Base-by-base conservation (phyloP, 2,888 invertebrate genomes). In the Agrotis clavis region DNA sequence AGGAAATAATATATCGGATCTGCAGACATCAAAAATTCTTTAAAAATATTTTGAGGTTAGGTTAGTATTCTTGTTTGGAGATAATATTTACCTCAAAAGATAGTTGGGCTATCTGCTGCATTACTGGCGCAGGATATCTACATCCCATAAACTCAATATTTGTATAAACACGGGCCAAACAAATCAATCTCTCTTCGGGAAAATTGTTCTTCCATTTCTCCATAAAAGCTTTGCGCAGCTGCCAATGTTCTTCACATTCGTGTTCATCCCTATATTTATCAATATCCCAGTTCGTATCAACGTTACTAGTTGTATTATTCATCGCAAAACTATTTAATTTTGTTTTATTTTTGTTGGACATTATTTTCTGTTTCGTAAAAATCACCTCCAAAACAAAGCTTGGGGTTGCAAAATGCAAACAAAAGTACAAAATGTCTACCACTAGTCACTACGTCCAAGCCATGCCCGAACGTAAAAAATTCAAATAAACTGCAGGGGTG, bases 221-320 rank as follows among this genome's bases (percentile, higher is more conserved):
- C 95, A 99, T 97, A 90, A 99, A 99, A 57, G 97, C 96, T 84
- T 97, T 97, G 59, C 98, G 96, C 67, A 99, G 93, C 77, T 97
- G 96, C 99, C 99, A 99, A 88, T 99, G 99, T 77, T 98, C 98
- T 25, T 98, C 98, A 83, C 98, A 98, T 94, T 99, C 99, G 87
- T 98, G 97, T 74, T 97, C 98, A 74, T 97, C 97, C 91, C 96
- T 97, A 87, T 98, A 97, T 79, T 97, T 96, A 50, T 98, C 97
- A 4, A 98, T 94, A 87, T 98, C 97, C 98, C 98, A 98, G 84
- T 96, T 94, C 0, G 81, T 79, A 65, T 93, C 87, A 65, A 89
- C 89, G 30, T 92, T 90, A 93, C 93, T 93, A 78, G 71, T 88
- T 64, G 11, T 45, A 60, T 74, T 79, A 71, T 48, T 82, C 51